A percentile compares a stretch with the other conserved stretches of the same genome.
These are phyloP conservation scores for Neodontobutis hainanensis DNA, from an alignment of 2,113 vertebrate genomes.

Conservation along the genomic window DNA sequence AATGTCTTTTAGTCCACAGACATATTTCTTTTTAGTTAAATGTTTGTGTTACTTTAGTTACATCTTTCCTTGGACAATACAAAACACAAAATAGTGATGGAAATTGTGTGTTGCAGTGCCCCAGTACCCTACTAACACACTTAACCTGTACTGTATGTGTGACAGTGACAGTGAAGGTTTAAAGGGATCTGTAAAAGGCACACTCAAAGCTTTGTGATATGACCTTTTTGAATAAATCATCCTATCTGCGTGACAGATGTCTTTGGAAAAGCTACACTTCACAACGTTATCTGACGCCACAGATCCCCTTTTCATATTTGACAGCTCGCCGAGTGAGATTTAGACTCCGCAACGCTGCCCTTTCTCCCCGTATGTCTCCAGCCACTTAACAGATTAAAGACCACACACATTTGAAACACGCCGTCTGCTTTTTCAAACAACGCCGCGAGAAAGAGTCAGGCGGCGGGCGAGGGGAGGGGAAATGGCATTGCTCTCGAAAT, in stretches of 20 bases:
- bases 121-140: not conserved
- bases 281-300: constrained; percentile 57
- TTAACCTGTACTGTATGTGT: not conserved
- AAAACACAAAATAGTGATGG: no score
- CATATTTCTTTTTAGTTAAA: no score
- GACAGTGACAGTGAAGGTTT: constrained; percentile 1
- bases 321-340: constrained; percentile 39
- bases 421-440: constrained; percentile 41
- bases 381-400: constrained; percentile 67
- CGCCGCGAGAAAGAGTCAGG: not conserved
- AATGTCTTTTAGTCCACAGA: no score
- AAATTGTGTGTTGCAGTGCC: no score
- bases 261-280: constrained; percentile 61
- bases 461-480: not conserved
- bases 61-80: no score
- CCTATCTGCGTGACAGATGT: constrained; percentile 54
- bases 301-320: constrained; percentile 55
- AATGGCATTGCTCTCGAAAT: constrained; percentile 63
- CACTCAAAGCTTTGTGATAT: constrained; percentile 23
- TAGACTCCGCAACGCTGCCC: constrained; percentile 29
- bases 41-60: no score
- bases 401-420: constrained; percentile 31
- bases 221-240: constrained; percentile 65
- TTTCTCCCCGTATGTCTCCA: constrained; percentile 47
- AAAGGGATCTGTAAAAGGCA: constrained; percentile 44